phyloP scores from a whole-genome alignment of 2,888 invertebrate species.

The Orthosia gracilis region DNA sequence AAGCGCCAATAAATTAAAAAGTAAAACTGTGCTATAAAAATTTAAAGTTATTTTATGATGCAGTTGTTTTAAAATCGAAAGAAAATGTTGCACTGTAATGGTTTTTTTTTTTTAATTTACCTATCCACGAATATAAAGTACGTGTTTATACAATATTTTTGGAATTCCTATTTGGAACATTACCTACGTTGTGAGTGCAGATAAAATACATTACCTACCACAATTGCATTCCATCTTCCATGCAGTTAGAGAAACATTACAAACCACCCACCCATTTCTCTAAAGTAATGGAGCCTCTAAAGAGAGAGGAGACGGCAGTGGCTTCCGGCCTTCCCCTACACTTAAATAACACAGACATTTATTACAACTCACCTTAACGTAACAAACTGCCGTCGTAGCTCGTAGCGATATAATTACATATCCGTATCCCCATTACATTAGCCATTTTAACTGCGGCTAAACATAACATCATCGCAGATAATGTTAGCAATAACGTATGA shows the following conservation, averaged over 20 bases:
- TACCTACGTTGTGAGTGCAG: no score
- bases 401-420: conserved; percentile 43
- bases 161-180: no score
- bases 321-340: conserved; percentile 48
- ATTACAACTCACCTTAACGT: conserved; percentile 29
- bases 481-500: conserved; percentile 42
- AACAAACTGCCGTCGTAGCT: conserved; percentile 27
- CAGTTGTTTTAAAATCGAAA: no score
- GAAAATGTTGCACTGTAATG: no score
- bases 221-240: neutral
- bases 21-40: no score
- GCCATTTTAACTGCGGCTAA: conserved; percentile 41
- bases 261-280: conserved; percentile 18
- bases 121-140: no score
- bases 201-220: neutral
- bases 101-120: no score
- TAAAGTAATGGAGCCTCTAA: conserved; percentile 21
- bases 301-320: conserved; percentile 30
- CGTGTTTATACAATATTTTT: no score
- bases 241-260: conserved; percentile 7
- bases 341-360: conserved; percentile 40
- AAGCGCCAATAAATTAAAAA: no score
- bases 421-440: conserved; percentile 37
- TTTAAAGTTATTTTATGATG: no score
- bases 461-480: conserved; percentile 42